Conservation (phyloP, 2,888 invertebrate genomes). For the Limenitis camilla region DNA sequence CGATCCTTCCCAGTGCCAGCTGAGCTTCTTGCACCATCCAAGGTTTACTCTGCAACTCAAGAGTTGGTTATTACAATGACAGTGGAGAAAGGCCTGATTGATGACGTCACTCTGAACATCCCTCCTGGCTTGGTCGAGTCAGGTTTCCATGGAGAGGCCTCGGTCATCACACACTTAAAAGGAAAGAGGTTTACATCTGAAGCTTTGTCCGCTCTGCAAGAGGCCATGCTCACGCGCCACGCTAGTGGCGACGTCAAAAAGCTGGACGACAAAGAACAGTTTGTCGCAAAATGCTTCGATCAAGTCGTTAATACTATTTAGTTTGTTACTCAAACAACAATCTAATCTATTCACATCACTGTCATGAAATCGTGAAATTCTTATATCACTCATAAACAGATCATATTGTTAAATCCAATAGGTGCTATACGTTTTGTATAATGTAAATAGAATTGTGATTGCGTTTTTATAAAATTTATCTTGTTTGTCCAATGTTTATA, state of each 20-base stretch:
- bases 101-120: slow-evolving; percentile 78
- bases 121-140: slow-evolving; percentile 76
- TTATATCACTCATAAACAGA: background rate
- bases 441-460: slow-evolving; percentile 23
- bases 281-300: slow-evolving; percentile 77
- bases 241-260: slow-evolving; percentile 43
- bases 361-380: no score
- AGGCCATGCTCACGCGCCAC: slow-evolving; percentile 64
- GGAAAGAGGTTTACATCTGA: slow-evolving; percentile 79
- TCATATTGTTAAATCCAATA: slow-evolving; percentile 4
- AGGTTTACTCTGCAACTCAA: slow-evolving; percentile 53
- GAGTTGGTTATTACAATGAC: slow-evolving; percentile 77
- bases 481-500: slow-evolving; percentile 29
- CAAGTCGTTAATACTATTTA: slow-evolving; percentile 76
- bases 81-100: slow-evolving; percentile 78
- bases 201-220: slow-evolving; percentile 75
- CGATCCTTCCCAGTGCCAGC: slow-evolving; percentile 77
- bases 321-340: background rate
- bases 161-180: slow-evolving; percentile 77
- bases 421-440: slow-evolving; percentile 31
- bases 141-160: slow-evolving; percentile 77
- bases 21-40: slow-evolving; percentile 61
- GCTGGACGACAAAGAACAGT: slow-evolving; percentile 74
- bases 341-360: no score
- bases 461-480: slow-evolving; percentile 22